A percentile compares a stretch with the other conserved stretches of the same genome.
These are phyloP conservation scores for Antrozous pallidus DNA, from an alignment of 2,797 vertebrate species.

Conservation along the genomic window DNA sequence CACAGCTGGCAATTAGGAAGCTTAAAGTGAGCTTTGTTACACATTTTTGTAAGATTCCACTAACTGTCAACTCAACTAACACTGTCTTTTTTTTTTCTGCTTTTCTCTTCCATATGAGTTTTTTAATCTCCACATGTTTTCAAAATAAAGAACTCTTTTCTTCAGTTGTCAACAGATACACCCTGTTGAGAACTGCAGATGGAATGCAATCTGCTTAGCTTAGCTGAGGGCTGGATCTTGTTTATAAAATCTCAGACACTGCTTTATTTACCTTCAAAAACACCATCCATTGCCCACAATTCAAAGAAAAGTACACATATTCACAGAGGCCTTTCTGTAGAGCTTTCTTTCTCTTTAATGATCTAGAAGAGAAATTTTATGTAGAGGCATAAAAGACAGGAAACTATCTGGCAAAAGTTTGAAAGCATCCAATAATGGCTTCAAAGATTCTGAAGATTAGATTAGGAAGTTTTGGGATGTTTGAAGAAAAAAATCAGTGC, in stretches of 20 bases:
- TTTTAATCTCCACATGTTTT: constrained; percentile 59
- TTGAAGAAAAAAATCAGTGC: constrained; percentile 66
- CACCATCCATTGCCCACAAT: constrained; percentile 21
- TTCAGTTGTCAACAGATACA: constrained; percentile 35
- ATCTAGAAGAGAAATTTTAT: constrained; percentile 40
- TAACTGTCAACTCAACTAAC: constrained; percentile 22
- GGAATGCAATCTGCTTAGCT: constrained; percentile 52
- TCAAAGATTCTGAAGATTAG: constrained; percentile 68
- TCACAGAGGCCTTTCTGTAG: constrained; percentile 44
- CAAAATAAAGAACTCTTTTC: constrained; percentile 55
- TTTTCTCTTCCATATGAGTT: background rate
- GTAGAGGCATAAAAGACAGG: constrained; percentile 20
- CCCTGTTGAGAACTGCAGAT: constrained; percentile 36
- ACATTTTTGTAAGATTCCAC: constrained; percentile 57
- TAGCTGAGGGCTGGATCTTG: background rate
- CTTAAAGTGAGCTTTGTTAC: constrained; percentile 41
- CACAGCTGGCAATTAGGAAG: constrained; percentile 24
- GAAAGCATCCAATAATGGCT: constrained; percentile 56
- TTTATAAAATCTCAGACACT: constrained; percentile 37
- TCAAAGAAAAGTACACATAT: constrained; percentile 35
- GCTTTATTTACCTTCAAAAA: constrained; percentile 57
- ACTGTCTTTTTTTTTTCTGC: background rate
- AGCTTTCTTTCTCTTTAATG: constrained; percentile 52
- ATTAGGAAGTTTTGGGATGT: constrained; percentile 44
- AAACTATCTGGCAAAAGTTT: constrained; percentile 64